Evolutionary conservation across 2,797 vertebrate species (phyloP).

Genomic region (Paedocypris micromegethes): DNA sequence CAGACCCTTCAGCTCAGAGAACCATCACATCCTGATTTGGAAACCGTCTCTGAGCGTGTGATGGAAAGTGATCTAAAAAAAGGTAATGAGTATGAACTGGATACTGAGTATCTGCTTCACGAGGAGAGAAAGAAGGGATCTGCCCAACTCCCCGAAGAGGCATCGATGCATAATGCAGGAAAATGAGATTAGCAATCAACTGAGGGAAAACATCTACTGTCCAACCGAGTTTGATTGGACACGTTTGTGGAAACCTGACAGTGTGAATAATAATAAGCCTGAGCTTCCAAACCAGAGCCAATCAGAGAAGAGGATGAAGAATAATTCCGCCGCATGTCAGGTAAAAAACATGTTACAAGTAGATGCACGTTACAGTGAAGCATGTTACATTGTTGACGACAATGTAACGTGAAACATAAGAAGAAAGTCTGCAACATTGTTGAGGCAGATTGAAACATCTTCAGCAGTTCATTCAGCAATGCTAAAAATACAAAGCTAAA

Average conservation of each 20-base stretch:
- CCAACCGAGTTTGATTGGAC: conserved; percentile 38
- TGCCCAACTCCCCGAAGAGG: conserved; percentile 8
- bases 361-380: not conserved
- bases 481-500: too few species aligned
- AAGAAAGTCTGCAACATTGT: too few species aligned
- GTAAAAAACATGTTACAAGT: too few species aligned
- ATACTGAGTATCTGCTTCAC: not conserved
- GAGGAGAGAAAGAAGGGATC: conserved; percentile 3
- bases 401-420: too few species aligned
- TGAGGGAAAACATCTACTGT: conserved; percentile 36
- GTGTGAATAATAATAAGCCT: conserved; percentile 23
- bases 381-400: too few species aligned
- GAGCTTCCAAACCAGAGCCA: too few species aligned
- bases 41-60: too few species aligned
- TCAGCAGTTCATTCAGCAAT: too few species aligned
- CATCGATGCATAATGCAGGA: conserved; percentile 44
- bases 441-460: too few species aligned
- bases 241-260: conserved; percentile 28
- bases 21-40: not conserved
- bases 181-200: conserved; percentile 49
- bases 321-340: conserved; percentile 8
- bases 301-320: conserved; percentile 6
- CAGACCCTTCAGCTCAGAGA: too few species aligned
- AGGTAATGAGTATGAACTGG: conserved; percentile 3
- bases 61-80: too few species aligned